These are phyloP conservation scores for Saguinus imperator DNA, from an alignment of 2,113 vertebrate genomes.

Conservation along the genomic window DNA sequence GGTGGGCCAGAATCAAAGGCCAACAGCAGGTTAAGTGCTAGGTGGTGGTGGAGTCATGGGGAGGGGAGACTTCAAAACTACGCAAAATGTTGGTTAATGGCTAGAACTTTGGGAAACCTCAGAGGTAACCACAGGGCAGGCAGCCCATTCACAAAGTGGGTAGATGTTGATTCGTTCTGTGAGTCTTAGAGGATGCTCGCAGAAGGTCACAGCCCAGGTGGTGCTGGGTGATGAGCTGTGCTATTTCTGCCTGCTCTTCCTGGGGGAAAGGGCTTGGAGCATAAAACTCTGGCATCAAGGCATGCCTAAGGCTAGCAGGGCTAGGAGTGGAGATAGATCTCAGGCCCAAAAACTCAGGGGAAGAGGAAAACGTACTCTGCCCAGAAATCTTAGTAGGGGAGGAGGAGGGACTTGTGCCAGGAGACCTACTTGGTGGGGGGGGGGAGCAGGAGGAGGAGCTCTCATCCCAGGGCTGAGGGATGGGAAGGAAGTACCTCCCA, in stretches of 20 bases:
- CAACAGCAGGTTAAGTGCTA: background rate
- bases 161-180: background rate
- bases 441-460: background rate
- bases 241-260: background rate
- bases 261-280: too few relatives aligned
- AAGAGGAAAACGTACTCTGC: background rate
- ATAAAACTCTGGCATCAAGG: conserved; percentile 11
- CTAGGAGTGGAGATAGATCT: background rate
- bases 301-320: background rate
- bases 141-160: background rate
- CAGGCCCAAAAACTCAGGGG: accelerated
- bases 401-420: background rate
- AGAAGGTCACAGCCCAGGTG: background rate
- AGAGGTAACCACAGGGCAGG: background rate
- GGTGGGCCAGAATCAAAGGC: background rate
- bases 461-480: accelerated
- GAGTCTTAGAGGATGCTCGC: background rate
- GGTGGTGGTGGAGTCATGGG: background rate
- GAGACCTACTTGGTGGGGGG: background rate
- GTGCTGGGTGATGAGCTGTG: background rate
- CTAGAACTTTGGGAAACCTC: conserved; percentile 4
- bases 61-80: background rate
- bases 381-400: too few relatives aligned
- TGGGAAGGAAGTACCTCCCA: background rate
- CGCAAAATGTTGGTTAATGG: background rate